Conservation (phyloP, 2,888 invertebrate species). For the Cataglyphis altisquamis region DNA sequence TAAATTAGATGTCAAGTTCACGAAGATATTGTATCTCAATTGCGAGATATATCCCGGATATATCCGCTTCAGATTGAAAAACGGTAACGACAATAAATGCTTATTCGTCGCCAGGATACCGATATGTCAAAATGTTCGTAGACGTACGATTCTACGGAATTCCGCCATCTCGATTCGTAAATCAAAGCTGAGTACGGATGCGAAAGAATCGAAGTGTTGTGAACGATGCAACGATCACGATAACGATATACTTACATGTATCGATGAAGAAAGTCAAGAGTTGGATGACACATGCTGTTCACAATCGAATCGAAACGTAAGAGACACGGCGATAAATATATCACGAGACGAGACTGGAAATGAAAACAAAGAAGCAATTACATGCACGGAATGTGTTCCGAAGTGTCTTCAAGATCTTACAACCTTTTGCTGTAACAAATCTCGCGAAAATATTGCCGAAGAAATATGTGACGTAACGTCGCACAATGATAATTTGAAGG, state of each 20-base stretch:
- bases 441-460: background rate
- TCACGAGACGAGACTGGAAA: background rate
- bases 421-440: background rate
- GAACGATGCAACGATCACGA: background rate
- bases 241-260: background rate
- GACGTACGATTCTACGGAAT: background rate
- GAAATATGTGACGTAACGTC: background rate
- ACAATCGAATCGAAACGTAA: background rate
- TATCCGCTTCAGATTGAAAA: slow-evolving; percentile 72
- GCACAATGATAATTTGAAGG: background rate
- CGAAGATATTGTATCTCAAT: slow-evolving; percentile 56
- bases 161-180: background rate
- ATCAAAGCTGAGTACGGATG: background rate
- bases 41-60: slow-evolving; percentile 74
- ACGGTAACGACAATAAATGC: slow-evolving; percentile 46
- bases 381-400: background rate
- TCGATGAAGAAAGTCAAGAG: background rate
- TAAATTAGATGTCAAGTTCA: slow-evolving; percentile 29
- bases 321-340: background rate
- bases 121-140: slow-evolving; percentile 62
- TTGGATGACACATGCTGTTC: background rate
- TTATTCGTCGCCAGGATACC: slow-evolving; percentile 73
- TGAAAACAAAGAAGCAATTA: background rate
- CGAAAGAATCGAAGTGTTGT: background rate
- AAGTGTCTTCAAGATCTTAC: background rate